Evolutionary conservation across 2,888 invertebrate genomes (phyloP).

Genomic region (Drosophila mimica): DNA sequence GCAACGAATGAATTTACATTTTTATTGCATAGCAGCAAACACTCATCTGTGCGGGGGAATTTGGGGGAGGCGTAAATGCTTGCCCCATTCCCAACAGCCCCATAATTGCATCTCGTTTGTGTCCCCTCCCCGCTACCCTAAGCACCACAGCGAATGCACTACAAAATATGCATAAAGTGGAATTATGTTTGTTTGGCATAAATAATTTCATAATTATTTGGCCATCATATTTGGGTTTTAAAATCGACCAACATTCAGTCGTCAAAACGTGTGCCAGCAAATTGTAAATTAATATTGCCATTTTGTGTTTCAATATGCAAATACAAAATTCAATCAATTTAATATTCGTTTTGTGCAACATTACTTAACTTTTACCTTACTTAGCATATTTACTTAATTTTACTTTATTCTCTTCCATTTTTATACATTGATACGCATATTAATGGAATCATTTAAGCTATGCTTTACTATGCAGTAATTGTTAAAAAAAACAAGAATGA

Average conservation of each 20-base stretch:
- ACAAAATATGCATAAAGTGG: conserved; percentile 24
- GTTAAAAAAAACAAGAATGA: neutral
- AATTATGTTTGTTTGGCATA: conserved; percentile 55
- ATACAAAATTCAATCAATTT: conserved; percentile 7
- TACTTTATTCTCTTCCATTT: neutral
- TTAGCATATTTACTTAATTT: neutral
- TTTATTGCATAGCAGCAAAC: conserved; percentile 62
- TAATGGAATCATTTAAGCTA: neutral
- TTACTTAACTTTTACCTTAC: neutral
- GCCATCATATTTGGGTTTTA: conserved; percentile 12
- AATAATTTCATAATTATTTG: conserved; percentile 47
- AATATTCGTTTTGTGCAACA: neutral
- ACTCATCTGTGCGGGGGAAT: neutral
- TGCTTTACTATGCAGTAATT: neutral
- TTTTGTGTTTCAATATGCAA: conserved; percentile 3
- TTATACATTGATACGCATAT: neutral
- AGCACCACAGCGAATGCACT: neutral
- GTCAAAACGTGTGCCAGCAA: neutral
- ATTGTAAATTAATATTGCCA: conserved; percentile 22
- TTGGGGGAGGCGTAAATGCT: neutral
- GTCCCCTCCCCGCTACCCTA: no score
- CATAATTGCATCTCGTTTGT: conserved; percentile 34
- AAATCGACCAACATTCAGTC: conserved; percentile 4
- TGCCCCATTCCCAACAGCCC: conserved; percentile 15
- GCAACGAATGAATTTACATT: conserved; percentile 71